Base-by-base conservation (phyloP, 2,797 vertebrate species). In the Lindbergichthys nudifrons region DNA sequence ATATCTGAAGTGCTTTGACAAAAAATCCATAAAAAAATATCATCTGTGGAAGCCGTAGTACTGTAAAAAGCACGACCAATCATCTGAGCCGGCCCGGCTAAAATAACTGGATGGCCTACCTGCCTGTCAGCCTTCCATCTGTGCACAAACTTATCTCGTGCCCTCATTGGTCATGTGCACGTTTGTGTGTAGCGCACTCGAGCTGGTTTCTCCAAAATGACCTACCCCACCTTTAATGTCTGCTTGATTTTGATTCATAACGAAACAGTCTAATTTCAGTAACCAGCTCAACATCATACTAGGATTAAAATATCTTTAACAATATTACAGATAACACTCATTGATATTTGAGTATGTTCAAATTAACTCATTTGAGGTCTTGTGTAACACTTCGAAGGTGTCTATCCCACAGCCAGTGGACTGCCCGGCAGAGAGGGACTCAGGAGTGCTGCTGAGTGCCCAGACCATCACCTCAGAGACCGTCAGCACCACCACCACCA, bases 381-480 rank as follows among this genome's bases (percentile, higher is more conserved):
- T 67, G 43, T 82, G 21, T 64, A 79, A 80, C 18, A 46, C 51
- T 77, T 67, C 61, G 74, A 87, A 74, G 75, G 59, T 88, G 13
- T 92, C 63, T 90, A 36, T 88, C 65, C 80, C 74, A 18, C 93
- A 99, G 97, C 92, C 95, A 1, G 93, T 95, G 1, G 96, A 98
- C 83, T 93, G 86, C 81, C 90, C 80, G 66, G 93, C 93, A 65
- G 98, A 98, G 85, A 93, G 95, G 78, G 97, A 99, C 71, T 90
- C 96, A 41, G 97, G 97, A 52, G 92, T 98, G 85, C 93, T 99
- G 86, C 93, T 99, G 88, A 97, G 96, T 70, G 97, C 98, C 77
- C 98, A 99, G 89, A 99, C 98, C 90, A 98, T 99, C 93, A 99
- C 97, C 46, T 99, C 98, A 0, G 98, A 99, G 94, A 99, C 98